Evolutionary conservation across 2,888 invertebrate genomes (phyloP).

Genomic region (Dichetophora obliterata): DNA sequence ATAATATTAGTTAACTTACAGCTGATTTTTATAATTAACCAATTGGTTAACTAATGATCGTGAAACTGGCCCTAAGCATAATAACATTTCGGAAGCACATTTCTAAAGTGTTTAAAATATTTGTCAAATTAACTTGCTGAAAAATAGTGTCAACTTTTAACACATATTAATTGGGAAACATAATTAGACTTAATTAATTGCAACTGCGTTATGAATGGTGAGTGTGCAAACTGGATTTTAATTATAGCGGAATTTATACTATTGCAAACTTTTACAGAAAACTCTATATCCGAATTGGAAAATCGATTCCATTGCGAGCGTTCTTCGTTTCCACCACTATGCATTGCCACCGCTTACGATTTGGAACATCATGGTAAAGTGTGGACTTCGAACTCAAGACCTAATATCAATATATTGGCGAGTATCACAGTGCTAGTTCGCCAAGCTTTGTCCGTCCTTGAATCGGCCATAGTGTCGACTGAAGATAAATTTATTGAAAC

Average conservation of each 20-base stretch:
- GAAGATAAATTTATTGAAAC: slow-evolving; percentile 61
- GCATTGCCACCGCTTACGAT: slow-evolving; percentile 86
- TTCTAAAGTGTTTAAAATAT: too few relatives aligned
- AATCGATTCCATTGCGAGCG: slow-evolving; percentile 76
- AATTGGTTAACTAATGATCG: too few relatives aligned
- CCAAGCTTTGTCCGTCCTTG: slow-evolving; percentile 73
- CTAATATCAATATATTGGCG: slow-evolving; percentile 74
- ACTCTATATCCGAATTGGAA: slow-evolving; percentile 79
- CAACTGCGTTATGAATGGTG: slow-evolving; percentile 81
- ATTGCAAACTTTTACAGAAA: slow-evolving; percentile 71
- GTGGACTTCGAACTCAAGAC: slow-evolving; percentile 72
- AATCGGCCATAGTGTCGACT: slow-evolving; percentile 62
- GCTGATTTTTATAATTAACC: too few relatives aligned
- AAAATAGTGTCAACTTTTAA: slow-evolving; percentile 76
- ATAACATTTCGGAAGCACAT: too few relatives aligned
- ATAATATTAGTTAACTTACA: too few relatives aligned
- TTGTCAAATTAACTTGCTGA: too few relatives aligned
- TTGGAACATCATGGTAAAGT: slow-evolving; percentile 76
- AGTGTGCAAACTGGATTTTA: slow-evolving; percentile 61
- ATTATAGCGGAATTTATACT: neutral
- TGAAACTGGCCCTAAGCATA: too few relatives aligned
- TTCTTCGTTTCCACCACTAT: slow-evolving; percentile 75
- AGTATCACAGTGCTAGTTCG: slow-evolving; percentile 76
- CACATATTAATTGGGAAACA: slow-evolving; percentile 81
- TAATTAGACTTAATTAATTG: slow-evolving; percentile 88